Conservation (phyloP, 64 coral and sea anemone species). For the Stylophora pistillata region DNA sequence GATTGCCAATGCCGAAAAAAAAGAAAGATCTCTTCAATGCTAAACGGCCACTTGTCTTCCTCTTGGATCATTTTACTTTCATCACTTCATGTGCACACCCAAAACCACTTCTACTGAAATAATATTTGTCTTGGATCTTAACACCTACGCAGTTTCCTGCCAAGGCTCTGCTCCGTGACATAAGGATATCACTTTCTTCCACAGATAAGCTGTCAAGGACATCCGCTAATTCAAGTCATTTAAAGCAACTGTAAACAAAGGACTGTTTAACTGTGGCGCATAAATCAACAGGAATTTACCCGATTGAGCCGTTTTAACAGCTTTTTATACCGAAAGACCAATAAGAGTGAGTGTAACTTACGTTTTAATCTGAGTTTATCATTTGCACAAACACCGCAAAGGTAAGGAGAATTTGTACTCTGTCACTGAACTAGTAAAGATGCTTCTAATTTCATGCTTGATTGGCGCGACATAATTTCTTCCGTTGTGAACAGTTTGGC, state of each 20-base stretch:
- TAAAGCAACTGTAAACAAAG: constrained; percentile 6
- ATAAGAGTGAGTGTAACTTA: not conserved
- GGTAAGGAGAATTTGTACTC: not conserved
- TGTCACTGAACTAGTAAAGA: not conserved
- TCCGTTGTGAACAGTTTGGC: constrained; percentile 7
- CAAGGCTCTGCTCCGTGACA: not conserved
- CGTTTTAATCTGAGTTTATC: not conserved
- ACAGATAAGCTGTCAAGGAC: not conserved
- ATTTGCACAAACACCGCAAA: not conserved
- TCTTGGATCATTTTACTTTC: not conserved
- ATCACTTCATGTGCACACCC: not conserved
- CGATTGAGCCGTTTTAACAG: not conserved
- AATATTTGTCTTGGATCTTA: not conserved
- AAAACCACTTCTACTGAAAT: not conserved
- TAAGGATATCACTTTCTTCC: not conserved
- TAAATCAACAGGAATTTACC: too few relatives aligned
- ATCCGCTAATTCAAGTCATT: not conserved
- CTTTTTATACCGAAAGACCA: not conserved
- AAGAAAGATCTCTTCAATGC: too few relatives aligned
- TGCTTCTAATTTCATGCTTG: constrained; percentile 37
- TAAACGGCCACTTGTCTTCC: too few relatives aligned
- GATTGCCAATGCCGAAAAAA: too few relatives aligned
- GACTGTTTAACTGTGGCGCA: not conserved
- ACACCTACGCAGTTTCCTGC: not conserved
- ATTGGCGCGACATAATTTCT: constrained; percentile 30